Conservation (phyloP, 2,113 vertebrate genomes). For the Hystrix brachyura region DNA sequence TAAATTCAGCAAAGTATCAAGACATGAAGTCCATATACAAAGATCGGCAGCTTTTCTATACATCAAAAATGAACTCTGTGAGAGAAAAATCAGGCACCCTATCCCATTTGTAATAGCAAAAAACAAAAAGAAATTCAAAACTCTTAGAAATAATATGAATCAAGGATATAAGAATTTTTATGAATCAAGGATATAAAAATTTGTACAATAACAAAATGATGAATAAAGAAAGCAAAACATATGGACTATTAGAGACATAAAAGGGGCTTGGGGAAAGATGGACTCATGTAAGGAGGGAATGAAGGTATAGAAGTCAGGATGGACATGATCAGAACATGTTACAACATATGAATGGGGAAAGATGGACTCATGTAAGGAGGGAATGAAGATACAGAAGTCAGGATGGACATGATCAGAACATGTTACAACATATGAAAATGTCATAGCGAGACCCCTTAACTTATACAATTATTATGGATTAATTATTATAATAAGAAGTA, state of each 20-base stretch:
- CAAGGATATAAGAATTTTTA: not conserved
- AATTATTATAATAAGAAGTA: not conserved
- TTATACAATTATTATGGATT: too few relatives aligned
- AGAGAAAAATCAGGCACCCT: not conserved
- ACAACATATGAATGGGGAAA: not conserved
- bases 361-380: too few relatives aligned
- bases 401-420: not conserved
- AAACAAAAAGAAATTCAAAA: too few relatives aligned
- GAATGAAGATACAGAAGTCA: not conserved
- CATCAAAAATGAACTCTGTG: not conserved
- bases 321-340: not conserved
- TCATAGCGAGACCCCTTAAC: not conserved
- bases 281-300: not conserved
- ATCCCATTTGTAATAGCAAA: not conserved
- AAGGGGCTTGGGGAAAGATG: not conserved
- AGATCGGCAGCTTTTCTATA: not conserved
- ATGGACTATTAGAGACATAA: not conserved
- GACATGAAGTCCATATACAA: not conserved
- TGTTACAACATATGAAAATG: not conserved
- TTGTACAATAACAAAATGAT: not conserved
- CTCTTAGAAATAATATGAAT: not conserved
- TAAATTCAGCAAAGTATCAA: not conserved
- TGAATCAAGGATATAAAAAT: not conserved
- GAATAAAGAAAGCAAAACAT: not conserved
- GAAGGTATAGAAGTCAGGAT: not conserved